Evolutionary conservation across 2,797 vertebrate genomes (phyloP).

Genomic region (Anas flavirostris): DNA sequence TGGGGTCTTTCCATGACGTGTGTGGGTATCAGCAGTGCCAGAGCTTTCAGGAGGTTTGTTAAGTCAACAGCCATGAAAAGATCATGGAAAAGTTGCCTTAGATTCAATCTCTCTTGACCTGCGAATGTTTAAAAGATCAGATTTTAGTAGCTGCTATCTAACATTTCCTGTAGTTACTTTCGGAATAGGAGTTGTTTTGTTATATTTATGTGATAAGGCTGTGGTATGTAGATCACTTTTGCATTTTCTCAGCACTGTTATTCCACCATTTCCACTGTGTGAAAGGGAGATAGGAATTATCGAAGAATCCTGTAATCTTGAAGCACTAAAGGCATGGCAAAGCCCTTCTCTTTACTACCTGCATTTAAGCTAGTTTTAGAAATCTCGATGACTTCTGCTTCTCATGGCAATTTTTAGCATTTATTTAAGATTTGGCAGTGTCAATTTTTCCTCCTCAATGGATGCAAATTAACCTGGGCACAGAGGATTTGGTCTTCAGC

Average conservation of each 20-base stretch:
- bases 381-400: background rate
- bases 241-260: fast-evolving
- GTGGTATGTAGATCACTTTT: background rate
- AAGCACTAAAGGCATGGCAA: background rate
- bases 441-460: fast-evolving
- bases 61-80: fast-evolving
- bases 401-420: background rate
- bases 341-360: background rate
- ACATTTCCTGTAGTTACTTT: background rate
- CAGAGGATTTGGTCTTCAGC: background rate
- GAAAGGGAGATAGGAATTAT: fast-evolving
- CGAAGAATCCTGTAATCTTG: background rate
- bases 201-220: background rate
- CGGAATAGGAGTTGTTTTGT: background rate
- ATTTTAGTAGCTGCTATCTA: background rate
- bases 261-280: background rate
- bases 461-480: background rate
- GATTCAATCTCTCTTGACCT: background rate
- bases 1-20: background rate
- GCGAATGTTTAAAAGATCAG: background rate
- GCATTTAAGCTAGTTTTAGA: background rate
- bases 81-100: fast-evolving
- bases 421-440: background rate
- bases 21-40: fast-evolving
- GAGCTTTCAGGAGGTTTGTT: background rate